Evolutionary conservation across 2,888 invertebrate genomes (phyloP).

Genomic region (Omphaloscelis lunosa): DNA sequence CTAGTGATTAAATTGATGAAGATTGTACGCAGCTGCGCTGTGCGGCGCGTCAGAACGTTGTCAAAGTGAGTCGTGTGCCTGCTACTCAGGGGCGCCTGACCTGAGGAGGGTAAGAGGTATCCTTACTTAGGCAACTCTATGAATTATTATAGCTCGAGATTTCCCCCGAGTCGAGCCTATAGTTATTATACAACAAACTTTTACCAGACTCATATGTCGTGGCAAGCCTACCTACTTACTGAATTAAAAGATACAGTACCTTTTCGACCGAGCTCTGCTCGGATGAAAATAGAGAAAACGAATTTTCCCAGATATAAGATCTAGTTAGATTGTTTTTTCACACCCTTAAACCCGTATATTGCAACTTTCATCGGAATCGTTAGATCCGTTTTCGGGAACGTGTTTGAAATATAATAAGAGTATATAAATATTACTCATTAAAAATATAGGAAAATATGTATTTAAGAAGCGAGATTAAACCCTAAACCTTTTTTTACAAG

Average conservation of each 20-base stretch:
- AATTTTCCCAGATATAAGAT: no score
- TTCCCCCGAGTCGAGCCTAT: conserved; percentile 47
- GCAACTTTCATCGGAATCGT: no score
- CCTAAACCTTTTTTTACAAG: neutral
- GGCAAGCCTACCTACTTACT: neutral
- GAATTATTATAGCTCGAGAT: conserved; percentile 56
- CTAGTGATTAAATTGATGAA: conserved; percentile 75
- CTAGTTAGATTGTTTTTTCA: no score
- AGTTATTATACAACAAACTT: conserved; percentile 44
- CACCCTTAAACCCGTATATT: no score
- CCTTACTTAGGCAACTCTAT: conserved; percentile 43
- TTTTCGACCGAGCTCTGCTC: no score
- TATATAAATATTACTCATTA: no score
- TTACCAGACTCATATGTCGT: conserved; percentile 20
- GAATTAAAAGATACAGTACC: neutral
- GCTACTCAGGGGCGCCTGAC: conserved; percentile 48
- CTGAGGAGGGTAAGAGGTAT: conserved; percentile 46
- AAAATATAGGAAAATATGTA: neutral
- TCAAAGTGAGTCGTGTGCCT: conserved; percentile 72
- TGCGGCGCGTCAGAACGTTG: conserved; percentile 67
- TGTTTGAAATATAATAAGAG: no score
- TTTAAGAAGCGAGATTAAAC: neutral
- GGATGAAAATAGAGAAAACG: no score
- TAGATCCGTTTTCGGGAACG: no score
- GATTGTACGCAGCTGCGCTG: conserved; percentile 73